Evolutionary conservation across 2,113 vertebrate species (phyloP), one percentile per base, ranked within the genome.

Genomic region (Oreocharis arfaki): DNA sequence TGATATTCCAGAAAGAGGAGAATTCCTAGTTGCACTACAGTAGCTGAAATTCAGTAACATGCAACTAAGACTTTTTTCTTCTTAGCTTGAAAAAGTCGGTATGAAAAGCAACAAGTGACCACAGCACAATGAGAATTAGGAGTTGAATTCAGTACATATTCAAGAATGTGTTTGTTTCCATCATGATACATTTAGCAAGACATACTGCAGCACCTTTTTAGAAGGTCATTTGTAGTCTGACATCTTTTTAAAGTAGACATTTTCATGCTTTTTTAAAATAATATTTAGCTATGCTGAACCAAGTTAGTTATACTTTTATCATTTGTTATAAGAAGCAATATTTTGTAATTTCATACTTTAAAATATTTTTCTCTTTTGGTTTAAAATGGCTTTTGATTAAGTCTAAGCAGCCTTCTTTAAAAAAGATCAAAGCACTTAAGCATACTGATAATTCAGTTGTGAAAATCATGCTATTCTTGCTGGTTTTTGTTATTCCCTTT

Each of bases 271-370:
- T 98, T 98, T 96, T 35, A 96, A 97, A 97, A 89, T 75, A 93
- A 85, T 95, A 86, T 70, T 94, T 96, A 96, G 96, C 84, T 95
- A 84, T 92, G 97, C 95, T 95, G 89, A 96, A 97, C 93, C 92
- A 95, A 96, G 96, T 93, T 98, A 96, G 71, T 96, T 96, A 93
- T 96, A 95, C 96, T 87, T 95, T 94, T 96, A 94, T 96, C 96
- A 91, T 97, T 97, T 98, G 81, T 97, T 96, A 95, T 95, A 95
- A 96, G 89, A 97, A 97, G 93, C 97, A 98, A 94, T 98, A 97
- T 97, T 98, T 97, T 97, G 86, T 97, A 97, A 97, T 97, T 97
- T 98, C 96, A 97, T 97, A 91, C 93, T 97, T 97, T 95, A 96
- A 94, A 96, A 95, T 95, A 84, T 97, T 97, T 98, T 98, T 98